phyloP scores from a whole-genome alignment of 2,113 vertebrate genomes.

The Ochotona curzoniae region DNA sequence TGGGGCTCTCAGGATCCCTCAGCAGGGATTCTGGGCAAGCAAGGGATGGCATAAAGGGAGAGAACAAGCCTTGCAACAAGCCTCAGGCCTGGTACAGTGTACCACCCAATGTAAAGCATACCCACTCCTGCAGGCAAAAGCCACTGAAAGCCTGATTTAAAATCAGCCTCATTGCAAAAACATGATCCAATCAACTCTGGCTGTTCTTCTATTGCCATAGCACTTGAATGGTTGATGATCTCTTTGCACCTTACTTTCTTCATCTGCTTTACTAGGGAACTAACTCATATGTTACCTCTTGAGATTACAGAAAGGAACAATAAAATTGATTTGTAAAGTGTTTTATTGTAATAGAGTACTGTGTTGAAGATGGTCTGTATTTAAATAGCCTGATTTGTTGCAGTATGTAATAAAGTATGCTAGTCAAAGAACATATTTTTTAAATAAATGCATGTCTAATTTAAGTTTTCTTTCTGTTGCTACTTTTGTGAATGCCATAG shows the following conservation, averaged over 20 bases:
- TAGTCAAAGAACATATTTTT: not conserved
- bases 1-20: not conserved
- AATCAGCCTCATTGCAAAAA: slow-evolving; percentile 50
- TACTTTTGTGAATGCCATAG: slow-evolving; percentile 44
- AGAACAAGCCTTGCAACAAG: not conserved
- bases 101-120: not conserved
- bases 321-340: slow-evolving; percentile 76
- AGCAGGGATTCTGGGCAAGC: not conserved
- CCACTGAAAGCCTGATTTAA: slow-evolving; percentile 49
- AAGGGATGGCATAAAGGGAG: not conserved
- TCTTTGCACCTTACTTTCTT: slow-evolving; percentile 54
- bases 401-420: slow-evolving; percentile 5
- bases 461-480: slow-evolving; percentile 35
- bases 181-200: slow-evolving; percentile 47
- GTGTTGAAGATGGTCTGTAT: slow-evolving; percentile 60
- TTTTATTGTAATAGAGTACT: slow-evolving; percentile 72
- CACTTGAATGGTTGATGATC: slow-evolving; percentile 50
- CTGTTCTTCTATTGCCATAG: slow-evolving; percentile 52
- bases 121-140: not conserved
- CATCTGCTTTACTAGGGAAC: slow-evolving; percentile 62
- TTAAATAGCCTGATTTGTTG: slow-evolving; percentile 65
- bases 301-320: slow-evolving; percentile 58
- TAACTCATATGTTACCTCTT: slow-evolving; percentile 54
- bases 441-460: slow-evolving; percentile 46
- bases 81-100: not conserved